Evolutionary conservation across 2,888 invertebrate genomes (phyloP).

Genomic region (Nymphalis urticae): DNA sequence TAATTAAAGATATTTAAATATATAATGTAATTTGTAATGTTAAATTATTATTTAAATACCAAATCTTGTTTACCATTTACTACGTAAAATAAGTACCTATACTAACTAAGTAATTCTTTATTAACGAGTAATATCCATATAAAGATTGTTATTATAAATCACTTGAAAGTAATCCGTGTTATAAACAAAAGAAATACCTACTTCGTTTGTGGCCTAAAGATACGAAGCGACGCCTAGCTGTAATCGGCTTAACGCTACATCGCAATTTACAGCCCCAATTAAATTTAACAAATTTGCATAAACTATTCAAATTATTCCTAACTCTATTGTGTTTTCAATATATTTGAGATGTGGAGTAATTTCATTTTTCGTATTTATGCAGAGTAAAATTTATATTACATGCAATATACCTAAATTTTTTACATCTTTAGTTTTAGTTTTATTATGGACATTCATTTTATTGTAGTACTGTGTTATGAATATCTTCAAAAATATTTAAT

Average conservation of each 20-base stretch:
- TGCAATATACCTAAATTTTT: background rate
- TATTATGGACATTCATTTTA: background rate
- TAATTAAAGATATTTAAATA: conserved; percentile 3
- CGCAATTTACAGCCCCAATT: conserved; percentile 47
- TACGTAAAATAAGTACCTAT: too few relatives aligned
- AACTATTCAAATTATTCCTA: conserved; percentile 44
- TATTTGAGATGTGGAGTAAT: conserved; percentile 3
- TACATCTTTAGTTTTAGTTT: background rate
- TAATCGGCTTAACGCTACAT: conserved; percentile 55
- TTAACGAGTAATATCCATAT: too few relatives aligned
- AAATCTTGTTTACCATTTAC: too few relatives aligned
- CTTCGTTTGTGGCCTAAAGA: conserved; percentile 29
- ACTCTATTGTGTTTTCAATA: conserved; percentile 1
- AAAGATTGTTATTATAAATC: too few relatives aligned
- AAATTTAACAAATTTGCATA: conserved; percentile 64
- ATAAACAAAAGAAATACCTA: conserved; percentile 12
- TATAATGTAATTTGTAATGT: background rate
- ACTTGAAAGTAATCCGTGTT: background rate
- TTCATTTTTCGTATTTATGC: background rate
- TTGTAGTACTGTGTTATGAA: too few relatives aligned
- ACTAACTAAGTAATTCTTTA: too few relatives aligned
- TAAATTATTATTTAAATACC: background rate
- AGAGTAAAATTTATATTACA: background rate
- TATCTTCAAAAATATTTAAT: too few relatives aligned
- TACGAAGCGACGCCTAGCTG: conserved; percentile 44